Percentiles rank a stretch among this genome's conserved stretches.
phyloP scores from a whole-genome alignment of 1,140 invertebrate species.

The Magallana gigas region DNA sequence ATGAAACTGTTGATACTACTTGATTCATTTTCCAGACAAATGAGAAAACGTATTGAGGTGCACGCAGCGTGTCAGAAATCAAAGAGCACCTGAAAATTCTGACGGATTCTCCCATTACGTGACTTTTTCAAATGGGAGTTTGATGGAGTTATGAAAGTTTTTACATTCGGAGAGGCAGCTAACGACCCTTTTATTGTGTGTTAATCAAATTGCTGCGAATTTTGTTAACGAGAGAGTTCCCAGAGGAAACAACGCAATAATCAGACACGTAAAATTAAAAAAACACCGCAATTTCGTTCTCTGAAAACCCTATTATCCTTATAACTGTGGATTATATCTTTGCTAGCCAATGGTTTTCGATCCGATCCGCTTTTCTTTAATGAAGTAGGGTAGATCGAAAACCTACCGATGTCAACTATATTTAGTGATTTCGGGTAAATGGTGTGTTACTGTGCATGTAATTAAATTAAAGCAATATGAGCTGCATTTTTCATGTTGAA shows the following conservation, averaged over 20 bases:
- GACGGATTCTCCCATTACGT: background rate
- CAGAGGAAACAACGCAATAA: background rate
- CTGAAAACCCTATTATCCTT: too few relatives aligned
- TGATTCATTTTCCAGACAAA: background rate
- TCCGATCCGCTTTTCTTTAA: too few relatives aligned
- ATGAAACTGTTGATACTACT: conserved; percentile 28
- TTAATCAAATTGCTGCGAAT: background rate
- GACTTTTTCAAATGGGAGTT: background rate
- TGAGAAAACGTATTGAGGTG: background rate
- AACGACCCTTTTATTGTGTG: background rate
- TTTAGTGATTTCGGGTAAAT: too few relatives aligned
- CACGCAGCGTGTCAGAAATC: background rate
- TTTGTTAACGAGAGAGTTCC: background rate
- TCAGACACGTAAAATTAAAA: too few relatives aligned
- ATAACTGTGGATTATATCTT: too few relatives aligned
- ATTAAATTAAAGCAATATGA: too few relatives aligned
- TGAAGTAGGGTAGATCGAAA: too few relatives aligned
- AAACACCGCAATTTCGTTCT: too few relatives aligned
- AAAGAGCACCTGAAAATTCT: background rate
- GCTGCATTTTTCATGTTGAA: too few relatives aligned
- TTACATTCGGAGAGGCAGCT: background rate
- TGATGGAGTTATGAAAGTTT: background rate
- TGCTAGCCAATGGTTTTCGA: too few relatives aligned
- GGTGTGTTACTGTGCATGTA: too few relatives aligned
- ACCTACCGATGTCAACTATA: too few relatives aligned